Percentiles rank a stretch among this genome's conserved stretches.
Evolutionary conservation across 2,113 vertebrate species (phyloP).

Genomic region (Pituophis catenifer): DNA sequence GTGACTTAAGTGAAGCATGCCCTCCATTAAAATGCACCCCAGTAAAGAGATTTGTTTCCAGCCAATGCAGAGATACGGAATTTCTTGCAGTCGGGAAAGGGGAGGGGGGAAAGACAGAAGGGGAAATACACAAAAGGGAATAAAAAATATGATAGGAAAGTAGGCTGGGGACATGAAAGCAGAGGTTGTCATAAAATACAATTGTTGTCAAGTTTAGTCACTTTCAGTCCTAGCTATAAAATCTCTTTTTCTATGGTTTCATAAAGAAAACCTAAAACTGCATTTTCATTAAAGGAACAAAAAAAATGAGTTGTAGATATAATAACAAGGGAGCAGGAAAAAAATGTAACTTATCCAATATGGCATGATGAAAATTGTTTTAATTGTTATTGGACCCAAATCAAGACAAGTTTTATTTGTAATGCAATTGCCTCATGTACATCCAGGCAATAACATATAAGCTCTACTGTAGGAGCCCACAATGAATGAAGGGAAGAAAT

Average conservation of each 20-base stretch:
- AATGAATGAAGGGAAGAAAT: background rate
- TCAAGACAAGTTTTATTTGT: background rate
- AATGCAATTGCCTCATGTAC: background rate
- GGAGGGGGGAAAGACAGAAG: background rate
- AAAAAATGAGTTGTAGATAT: conserved; percentile 25
- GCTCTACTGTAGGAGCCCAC: background rate
- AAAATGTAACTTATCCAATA: background rate
- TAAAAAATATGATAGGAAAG: conserved; percentile 59
- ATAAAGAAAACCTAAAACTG: conserved; percentile 59
- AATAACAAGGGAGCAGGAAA: fast-evolving
- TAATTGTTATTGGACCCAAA: background rate
- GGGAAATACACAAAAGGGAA: background rate
- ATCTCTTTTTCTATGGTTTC: conserved; percentile 73
- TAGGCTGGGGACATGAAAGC: conserved; percentile 69
- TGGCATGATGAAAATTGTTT: conserved; percentile 9
- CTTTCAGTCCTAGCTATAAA: conserved; percentile 68
- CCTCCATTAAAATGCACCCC: conserved; percentile 61
- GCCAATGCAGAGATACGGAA: conserved; percentile 56
- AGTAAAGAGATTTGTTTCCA: conserved; percentile 72
- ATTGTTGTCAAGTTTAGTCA: conserved; percentile 76
- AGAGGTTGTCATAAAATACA: conserved; percentile 72
- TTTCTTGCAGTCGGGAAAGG: conserved; percentile 45
- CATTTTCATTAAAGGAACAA: conserved; percentile 64
- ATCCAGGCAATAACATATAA: background rate
- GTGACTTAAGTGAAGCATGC: conserved; percentile 56